Evolutionary conservation across 1,140 invertebrate species (phyloP), one percentile per base, ranked within the genome.

Genomic region (Drosophila subobscura): DNA sequence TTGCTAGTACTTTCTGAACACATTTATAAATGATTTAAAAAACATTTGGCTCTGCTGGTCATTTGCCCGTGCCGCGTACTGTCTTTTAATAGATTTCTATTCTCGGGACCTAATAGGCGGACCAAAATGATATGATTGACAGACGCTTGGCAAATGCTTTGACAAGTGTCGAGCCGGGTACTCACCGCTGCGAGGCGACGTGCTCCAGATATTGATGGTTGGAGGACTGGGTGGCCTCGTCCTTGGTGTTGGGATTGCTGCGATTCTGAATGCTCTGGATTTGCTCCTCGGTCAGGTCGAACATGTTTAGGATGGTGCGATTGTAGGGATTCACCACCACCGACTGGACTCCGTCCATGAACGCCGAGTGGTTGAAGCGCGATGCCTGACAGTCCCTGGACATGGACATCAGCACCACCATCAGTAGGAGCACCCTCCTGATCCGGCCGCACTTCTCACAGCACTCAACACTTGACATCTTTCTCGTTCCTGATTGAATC

Each of bases 311-410:
- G 41, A 90, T 89, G 37, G 85, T 89, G 22, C 79, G 73, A 50
- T 90, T 90, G 20, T 80, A 84, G 27, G 81, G 81, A 72, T 86
- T 90, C 8, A 90, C 85, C 44, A 75, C 60, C 68, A 81, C 89
- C 5, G 89, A 86, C 37, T 77, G 84, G 23, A 86, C 76, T 8
- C 86, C 77, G 23, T 89, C 77, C 33, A 80, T 58, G 5, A 81
- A 79, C 33, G 78, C 76, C 1, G 78, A 40, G 0, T 77, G 72
- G 65, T 66, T 72, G 33, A 89, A 76, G 33, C 79, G 85, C 3
- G 44, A 52, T 12, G 59, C 83, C 37, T 51, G 33, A 23, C 73
- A 60, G 41, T 66, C n/a, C 7, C 51, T 41, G 33, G 77, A 56
- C 45, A 66, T 58, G 33, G 33, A 12, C 40, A 75, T 47, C 45